phyloP scores from a whole-genome alignment of 2,797 vertebrate genomes.

The Craterocephalus amniculus region DNA sequence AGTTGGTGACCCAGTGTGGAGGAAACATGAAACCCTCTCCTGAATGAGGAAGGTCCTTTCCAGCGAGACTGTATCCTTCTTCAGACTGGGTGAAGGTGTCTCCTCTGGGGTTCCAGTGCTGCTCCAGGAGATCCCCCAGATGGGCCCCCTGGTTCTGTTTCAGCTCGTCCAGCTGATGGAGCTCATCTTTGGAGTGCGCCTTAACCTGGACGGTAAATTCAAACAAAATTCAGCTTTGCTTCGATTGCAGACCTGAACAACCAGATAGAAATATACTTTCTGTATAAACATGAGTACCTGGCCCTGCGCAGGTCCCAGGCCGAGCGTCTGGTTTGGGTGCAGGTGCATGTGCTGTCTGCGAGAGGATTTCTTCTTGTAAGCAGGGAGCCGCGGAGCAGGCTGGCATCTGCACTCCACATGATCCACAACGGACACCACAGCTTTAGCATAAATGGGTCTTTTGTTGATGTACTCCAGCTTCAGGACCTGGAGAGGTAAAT shows the following conservation, averaged over 20 bases:
- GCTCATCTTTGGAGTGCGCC: constrained; percentile 78
- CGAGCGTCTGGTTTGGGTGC: constrained; percentile 71
- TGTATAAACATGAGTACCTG: constrained; percentile 42
- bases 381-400: constrained; percentile 59
- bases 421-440: constrained; percentile 91
- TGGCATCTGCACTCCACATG: constrained; percentile 94
- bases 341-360: constrained; percentile 69
- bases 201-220: constrained; percentile 56
- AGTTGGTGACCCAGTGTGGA: constrained; percentile 71
- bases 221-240: background rate
- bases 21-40: constrained; percentile 47
- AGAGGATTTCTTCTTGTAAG: constrained; percentile 69
- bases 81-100: constrained; percentile 65
- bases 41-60: constrained; percentile 41
- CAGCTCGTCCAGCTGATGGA: constrained; percentile 82
- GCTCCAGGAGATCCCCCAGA: constrained; percentile 78
- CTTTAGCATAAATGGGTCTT: constrained; percentile 87
- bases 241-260: background rate
- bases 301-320: constrained; percentile 45
- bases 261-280: background rate
- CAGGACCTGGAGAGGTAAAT: constrained; percentile 84
- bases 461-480: constrained; percentile 91
- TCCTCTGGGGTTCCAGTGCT: constrained; percentile 74
- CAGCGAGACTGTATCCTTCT: constrained; percentile 63
- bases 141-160: constrained; percentile 81